A percentile compares a stretch with the other conserved stretches of the same genome.
phyloP scores from a whole-genome alignment of 2,888 invertebrate genomes.

The Tipula unca region DNA sequence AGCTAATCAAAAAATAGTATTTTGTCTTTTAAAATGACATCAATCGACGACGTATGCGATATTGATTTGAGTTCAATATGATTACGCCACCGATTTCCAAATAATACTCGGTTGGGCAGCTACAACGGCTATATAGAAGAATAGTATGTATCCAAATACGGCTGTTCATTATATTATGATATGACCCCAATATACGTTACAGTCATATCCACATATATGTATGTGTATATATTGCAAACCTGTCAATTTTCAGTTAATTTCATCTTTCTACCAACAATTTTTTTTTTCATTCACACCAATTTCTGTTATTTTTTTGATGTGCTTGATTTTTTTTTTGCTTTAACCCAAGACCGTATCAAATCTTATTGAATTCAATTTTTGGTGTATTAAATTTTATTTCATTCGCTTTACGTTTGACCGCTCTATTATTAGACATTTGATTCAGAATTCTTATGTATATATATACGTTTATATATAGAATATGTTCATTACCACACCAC shows the following conservation, averaged over 20 bases:
- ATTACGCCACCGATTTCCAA: background rate
- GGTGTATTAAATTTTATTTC: background rate
- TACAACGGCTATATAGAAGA: background rate
- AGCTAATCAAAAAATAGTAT: too few relatives aligned
- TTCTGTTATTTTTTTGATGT: background rate
- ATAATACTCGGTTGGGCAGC: background rate
- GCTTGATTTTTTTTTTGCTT: background rate
- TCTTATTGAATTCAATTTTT: background rate
- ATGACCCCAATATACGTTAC: background rate
- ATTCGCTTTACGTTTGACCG: background rate
- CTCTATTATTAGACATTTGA: conserved; percentile 14
- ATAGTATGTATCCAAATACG: background rate
- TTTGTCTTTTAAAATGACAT: background rate
- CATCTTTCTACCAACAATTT: background rate
- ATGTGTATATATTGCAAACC: background rate
- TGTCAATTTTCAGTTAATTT: conserved; percentile 8
- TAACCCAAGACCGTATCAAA: background rate
- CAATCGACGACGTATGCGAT: background rate
- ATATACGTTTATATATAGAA: background rate
- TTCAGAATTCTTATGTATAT: background rate
- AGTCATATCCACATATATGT: background rate
- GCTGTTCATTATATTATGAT: background rate
- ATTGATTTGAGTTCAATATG: background rate
- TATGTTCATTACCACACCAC: background rate
- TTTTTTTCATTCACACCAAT: conserved; percentile 1